Evolutionary conservation across 64 coral and sea anemone genomes (phyloP).

Genomic region (Montipora capricornis): DNA sequence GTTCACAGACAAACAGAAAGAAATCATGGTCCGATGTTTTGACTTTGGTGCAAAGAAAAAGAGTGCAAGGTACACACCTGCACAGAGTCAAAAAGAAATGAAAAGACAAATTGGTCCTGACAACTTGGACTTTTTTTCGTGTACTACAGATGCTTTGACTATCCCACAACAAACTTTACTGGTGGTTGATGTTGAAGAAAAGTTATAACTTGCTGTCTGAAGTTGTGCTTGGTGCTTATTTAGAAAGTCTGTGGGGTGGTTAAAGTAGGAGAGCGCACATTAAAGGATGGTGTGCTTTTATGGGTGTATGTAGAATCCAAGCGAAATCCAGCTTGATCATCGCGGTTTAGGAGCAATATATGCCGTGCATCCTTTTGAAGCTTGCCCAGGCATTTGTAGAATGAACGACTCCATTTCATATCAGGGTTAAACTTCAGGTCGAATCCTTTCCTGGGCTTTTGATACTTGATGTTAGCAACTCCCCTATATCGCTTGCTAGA

Average conservation of each 20-base stretch:
- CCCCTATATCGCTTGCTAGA: too few relatives aligned
- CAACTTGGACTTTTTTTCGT: slow-evolving; percentile 29
- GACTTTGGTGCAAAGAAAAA: slow-evolving; percentile 36
- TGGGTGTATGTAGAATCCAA: too few relatives aligned
- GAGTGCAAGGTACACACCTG: slow-evolving; percentile 33
- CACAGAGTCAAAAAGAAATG: slow-evolving; percentile 52
- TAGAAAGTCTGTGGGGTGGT: slow-evolving; percentile 66
- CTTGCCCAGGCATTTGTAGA: too few relatives aligned
- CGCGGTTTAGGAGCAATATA: too few relatives aligned
- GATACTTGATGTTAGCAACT: too few relatives aligned
- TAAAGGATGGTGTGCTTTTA: too few relatives aligned
- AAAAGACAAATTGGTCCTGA: slow-evolving; percentile 50
- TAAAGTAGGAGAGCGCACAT: too few relatives aligned
- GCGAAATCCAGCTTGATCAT: too few relatives aligned
- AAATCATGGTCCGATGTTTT: slow-evolving; percentile 59
- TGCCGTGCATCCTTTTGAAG: too few relatives aligned
- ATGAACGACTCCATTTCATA: too few relatives aligned
- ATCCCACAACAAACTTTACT: slow-evolving; percentile 60
- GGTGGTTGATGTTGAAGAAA: slow-evolving; percentile 50
- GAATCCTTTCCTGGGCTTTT: too few relatives aligned
- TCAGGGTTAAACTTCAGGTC: too few relatives aligned
- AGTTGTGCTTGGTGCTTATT: slow-evolving; percentile 66
- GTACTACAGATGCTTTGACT: slow-evolving; percentile 61
- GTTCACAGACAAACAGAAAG: slow-evolving; percentile 6
- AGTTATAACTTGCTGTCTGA: slow-evolving; percentile 70